Percentiles rank a stretch among this genome's conserved stretches.
These are phyloP conservation scores for Lanius ludovicianus DNA, from an alignment of 2,113 vertebrate species.

Conservation along the genomic window DNA sequence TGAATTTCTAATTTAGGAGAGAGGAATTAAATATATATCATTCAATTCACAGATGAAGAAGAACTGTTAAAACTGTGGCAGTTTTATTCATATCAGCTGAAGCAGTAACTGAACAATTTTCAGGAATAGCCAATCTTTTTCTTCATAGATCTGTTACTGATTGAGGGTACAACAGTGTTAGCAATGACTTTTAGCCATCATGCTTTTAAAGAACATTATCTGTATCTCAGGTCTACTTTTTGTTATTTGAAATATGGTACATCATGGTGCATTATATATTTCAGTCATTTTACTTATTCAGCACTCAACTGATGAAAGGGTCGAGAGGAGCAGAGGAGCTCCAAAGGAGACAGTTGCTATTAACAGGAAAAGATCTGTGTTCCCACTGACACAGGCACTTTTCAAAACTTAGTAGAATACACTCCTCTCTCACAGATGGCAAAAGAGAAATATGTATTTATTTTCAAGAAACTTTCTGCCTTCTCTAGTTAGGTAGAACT, in stretches of 20 bases:
- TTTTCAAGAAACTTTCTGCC: not conserved
- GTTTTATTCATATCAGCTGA: not conserved
- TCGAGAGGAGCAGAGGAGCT: not conserved
- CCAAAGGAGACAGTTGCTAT: not conserved
- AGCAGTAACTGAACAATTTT: not conserved
- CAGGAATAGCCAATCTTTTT: not conserved
- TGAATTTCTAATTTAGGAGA: not conserved
- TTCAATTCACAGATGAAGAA: not conserved
- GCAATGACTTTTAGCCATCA: not conserved
- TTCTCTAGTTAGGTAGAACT: not conserved
- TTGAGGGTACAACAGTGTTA: not conserved
- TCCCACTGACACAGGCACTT: accelerated
- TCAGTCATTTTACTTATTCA: not conserved
- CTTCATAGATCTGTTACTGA: not conserved
- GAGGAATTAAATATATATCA: not conserved
- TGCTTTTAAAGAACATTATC: not conserved
- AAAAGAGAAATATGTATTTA: not conserved
- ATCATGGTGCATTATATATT: not conserved
- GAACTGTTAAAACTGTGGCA: not conserved
- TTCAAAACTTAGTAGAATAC: not conserved
- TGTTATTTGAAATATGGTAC: not conserved
- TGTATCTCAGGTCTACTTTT: not conserved
- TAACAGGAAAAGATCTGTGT: not conserved
- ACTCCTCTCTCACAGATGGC: not conserved
- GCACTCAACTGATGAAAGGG: not conserved